Evolutionary conservation across 2,113 vertebrate genomes (phyloP).

Genomic region (Gymnogyps californianus): DNA sequence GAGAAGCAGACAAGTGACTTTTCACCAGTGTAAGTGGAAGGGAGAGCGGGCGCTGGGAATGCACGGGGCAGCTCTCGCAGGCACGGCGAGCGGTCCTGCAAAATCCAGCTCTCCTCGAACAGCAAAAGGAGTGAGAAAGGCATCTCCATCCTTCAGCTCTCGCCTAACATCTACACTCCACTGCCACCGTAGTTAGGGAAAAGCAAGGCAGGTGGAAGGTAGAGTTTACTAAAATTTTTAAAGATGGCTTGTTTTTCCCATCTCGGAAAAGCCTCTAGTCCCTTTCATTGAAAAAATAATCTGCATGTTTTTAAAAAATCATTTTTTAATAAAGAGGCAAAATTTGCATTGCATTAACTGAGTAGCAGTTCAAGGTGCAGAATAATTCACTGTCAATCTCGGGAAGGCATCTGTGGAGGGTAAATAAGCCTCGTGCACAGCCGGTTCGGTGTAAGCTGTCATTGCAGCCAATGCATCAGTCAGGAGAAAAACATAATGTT

Average conservation of each 20-base stretch:
- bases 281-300: neutral
- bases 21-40: neutral
- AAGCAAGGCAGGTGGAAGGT: neutral
- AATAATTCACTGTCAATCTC: neutral
- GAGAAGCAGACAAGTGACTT: neutral
- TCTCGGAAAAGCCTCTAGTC: neutral
- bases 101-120: neutral
- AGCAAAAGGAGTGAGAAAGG: neutral
- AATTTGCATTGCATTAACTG: neutral
- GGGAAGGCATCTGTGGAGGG: neutral
- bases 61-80: fast-evolving
- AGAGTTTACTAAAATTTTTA: neutral
- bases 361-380: neutral
- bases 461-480: constrained; percentile 46
- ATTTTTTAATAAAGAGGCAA: neutral
- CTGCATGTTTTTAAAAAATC: neutral
- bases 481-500: constrained; percentile 4
- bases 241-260: neutral
- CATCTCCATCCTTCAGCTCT: neutral
- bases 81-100: neutral
- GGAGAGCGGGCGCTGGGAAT: neutral
- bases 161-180: neutral
- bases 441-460: neutral
- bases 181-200: fast-evolving
- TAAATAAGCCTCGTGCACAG: constrained; percentile 8